Evolutionary conservation across 2,797 vertebrate species (phyloP).

Genomic region (Pagetopsis macropterus): DNA sequence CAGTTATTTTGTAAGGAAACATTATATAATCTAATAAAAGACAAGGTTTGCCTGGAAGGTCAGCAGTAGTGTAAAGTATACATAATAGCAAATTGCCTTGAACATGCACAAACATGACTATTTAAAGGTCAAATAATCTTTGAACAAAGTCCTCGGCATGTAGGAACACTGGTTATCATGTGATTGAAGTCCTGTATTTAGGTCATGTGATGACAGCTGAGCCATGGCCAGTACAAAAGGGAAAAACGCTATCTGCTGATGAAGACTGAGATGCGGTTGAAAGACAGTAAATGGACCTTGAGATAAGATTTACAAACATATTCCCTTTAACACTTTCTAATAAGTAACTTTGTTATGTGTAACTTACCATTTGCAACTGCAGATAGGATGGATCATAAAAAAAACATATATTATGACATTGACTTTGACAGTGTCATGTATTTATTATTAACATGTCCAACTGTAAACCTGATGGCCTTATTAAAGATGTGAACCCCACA

Average conservation of each 20-base stretch:
- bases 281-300: not conserved
- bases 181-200: not conserved
- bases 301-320: not conserved
- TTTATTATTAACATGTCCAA: not conserved
- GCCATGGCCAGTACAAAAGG: not conserved
- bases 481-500: not conserved
- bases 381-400: not conserved
- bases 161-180: not conserved
- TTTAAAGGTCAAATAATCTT: not conserved
- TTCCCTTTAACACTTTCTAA: not conserved
- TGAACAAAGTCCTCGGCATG: not conserved
- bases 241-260: not conserved
- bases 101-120: not conserved
- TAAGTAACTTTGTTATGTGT: not conserved
- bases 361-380: not conserved
- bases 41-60: not conserved
- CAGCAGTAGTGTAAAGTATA: not conserved
- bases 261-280: constrained; percentile 2
- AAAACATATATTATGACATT: not conserved
- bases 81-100: not conserved
- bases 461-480: not conserved
- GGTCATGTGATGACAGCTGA: not conserved
- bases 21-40: too few species aligned
- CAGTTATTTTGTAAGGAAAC: too few species aligned
- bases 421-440: too few species aligned